Base-by-base conservation (phyloP, 1,140 invertebrate genomes). In the Drosophila pallidifrons region DNA sequence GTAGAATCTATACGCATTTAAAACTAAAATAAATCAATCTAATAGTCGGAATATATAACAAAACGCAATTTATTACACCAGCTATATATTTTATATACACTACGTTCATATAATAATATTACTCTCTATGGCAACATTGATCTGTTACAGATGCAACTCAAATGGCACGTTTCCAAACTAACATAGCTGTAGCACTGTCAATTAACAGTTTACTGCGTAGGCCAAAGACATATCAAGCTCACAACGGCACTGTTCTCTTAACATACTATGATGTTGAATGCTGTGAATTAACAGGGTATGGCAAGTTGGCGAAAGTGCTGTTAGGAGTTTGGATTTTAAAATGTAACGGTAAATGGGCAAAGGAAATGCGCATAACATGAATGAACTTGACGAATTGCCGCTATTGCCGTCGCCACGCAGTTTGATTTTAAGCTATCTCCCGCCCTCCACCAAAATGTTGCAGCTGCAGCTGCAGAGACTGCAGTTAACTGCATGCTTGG, bases 341-440 rank as follows among this genome's bases (percentile, higher is more conserved):
- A 77, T 49, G 83, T 89, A 83, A 88, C 83, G 83, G 85, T 88
- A 79, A 74, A 77, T 88, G 69, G 69, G 70, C 83, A 88, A 88
- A 88, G 83, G 83, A 88, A 88, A 88, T 88, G 85, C 77, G 83
- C 85, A 88, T 88, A 89, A 88, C 83, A 89, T 88, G 51, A 57
- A 81, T 76, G 85, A 87, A 88, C 76, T 78, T 81, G 77, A 88
- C 82, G 87, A 87, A 86, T 86, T 86, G 79, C 77, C 58, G 72
- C 65, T 72, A 43, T 52, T 16, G 52, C 38, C 58, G 54, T 57
- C 77, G 70, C 69, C 74, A 72, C 73, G 67, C 59, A 58, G 38
- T 66, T 76, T 76, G 74, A 47, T 72, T 76, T 72, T 72, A 54
- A 71, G 74, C 59, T 72, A 75, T 70, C 57, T 55, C 64, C 13